Base-by-base conservation (phyloP, 2,888 invertebrate genomes). In the Coleophora flavipennella region DNA sequence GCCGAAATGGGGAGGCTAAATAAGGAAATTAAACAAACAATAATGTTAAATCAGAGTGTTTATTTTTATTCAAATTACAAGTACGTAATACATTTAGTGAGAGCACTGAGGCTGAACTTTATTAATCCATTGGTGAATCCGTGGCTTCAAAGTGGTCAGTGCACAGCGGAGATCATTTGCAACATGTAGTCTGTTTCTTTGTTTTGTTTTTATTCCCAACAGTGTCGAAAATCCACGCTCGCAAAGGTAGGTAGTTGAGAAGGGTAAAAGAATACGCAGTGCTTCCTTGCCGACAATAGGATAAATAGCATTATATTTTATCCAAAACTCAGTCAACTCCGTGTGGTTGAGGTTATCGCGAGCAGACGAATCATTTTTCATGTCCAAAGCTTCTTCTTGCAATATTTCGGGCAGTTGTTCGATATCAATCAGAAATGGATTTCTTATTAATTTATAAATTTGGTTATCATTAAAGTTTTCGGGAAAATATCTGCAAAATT, bases 221-320 rank as follows among this genome's bases (percentile, higher is more conserved):
- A 34, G 20, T 8, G 34, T 34, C 13, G 34, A 36, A 31, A 36
- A 28, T 27, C 29, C 13, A 36, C n/a, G 10, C 11, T 36, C 36
- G 13, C 36, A 31, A n/a, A 13, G 13, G 20, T 36, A 36, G 33
- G 38, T 38, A 32, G 37, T 38, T 20, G 32, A 31, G 32, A 38
- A 38, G 20, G 37, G 37, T 25, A 38, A 32, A 31, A 38, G 32
- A 20, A 32, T 38, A 32, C 32, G 31, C 25, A 38, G 32, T 32
- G 32, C 37, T 38, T 32, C 32, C 26, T 38, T 32, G 32, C 32
- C 32, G 11, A 38, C 32, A 38, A 32, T 38, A 20, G 37, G 37
- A 38, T 38, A 32, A 32, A 32, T 32, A 25, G 37, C 37, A 32
- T 31, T 6, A 32, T 14, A 20, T 38, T 25, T 31, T 40, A 14